Evolutionary conservation across 2,888 invertebrate species (phyloP).

Genomic region (Brachyptera risi): DNA sequence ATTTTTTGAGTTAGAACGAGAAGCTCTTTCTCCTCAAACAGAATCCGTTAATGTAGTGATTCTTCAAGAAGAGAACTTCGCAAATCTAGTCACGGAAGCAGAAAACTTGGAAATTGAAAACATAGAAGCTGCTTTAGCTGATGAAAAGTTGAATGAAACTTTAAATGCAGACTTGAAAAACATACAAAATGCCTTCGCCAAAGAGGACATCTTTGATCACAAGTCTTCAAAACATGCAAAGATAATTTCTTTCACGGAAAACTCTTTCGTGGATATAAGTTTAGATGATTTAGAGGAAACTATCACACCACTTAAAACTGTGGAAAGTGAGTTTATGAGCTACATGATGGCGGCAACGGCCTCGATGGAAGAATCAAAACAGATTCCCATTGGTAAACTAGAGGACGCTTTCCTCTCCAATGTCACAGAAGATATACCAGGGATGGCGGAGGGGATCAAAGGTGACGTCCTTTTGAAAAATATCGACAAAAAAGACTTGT

Average conservation of each 20-base stretch:
- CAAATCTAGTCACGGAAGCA: no score
- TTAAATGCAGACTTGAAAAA: neutral
- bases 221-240: no score
- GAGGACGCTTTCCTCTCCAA: conserved; percentile 55
- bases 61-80: no score
- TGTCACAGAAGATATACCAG: conserved; percentile 51
- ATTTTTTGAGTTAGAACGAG: no score
- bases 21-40: no score
- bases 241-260: no score
- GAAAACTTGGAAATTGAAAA: no score
- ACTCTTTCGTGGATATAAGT: no score
- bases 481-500: neutral
- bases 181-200: neutral
- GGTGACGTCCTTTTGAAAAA: conserved; percentile 34
- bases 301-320: no score
- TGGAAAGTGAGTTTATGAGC: neutral
- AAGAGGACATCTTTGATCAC: neutral
- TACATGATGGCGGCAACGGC: neutral
- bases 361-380: neutral
- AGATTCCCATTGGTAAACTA: conserved; percentile 44
- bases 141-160: neutral
- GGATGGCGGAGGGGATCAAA: conserved; percentile 31
- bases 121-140: neutral
- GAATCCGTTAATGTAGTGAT: no score
- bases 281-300: no score